phyloP scores from a whole-genome alignment of 2,797 vertebrate genomes.

The Clarias platycephalus region DNA sequence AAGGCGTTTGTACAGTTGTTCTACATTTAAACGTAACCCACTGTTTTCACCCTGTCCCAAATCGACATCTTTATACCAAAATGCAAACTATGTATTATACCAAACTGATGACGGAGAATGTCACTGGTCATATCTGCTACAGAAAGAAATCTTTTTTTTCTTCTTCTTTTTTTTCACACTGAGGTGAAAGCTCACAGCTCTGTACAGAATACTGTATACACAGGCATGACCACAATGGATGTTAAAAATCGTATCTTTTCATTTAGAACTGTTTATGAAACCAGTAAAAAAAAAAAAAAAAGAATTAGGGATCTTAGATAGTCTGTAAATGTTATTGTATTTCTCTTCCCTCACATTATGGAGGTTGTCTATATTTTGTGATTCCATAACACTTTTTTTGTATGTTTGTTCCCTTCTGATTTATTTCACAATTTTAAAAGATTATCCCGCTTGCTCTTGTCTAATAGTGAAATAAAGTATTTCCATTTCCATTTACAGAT shows the following conservation, averaged over 20 bases:
- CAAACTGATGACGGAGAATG: constrained; percentile 71
- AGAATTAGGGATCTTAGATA: constrained; percentile 67
- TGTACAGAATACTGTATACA: constrained; percentile 79
- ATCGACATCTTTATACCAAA: constrained; percentile 83
- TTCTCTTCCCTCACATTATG: constrained; percentile 74
- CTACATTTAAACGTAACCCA: constrained; percentile 68
- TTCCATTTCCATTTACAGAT: constrained; percentile 80
- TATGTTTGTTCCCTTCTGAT: constrained; percentile 59
- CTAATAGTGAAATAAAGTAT: constrained; percentile 98
- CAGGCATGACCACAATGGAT: constrained; percentile 82
- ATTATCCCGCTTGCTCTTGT: constrained; percentile 90
- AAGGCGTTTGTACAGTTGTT: constrained; percentile 76
- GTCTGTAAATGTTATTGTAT: constrained; percentile 70
- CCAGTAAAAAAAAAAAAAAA: constrained; percentile 51
- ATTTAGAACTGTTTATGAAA: constrained; percentile 70
- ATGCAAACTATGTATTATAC: constrained; percentile 77
- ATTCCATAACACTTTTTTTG: constrained; percentile 81
- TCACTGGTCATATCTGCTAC: constrained; percentile 58
- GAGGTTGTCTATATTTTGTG: constrained; percentile 83
- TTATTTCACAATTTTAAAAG: constrained; percentile 74
- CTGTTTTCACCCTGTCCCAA: constrained; percentile 61
- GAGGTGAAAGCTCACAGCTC: constrained; percentile 66
- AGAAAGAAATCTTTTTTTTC: constrained; percentile 59
- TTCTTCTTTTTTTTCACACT: constrained; percentile 39
- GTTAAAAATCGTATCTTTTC: constrained; percentile 72